phyloP scores from a whole-genome alignment of 2,797 vertebrate genomes.

The Lacerta bilineata region DNA sequence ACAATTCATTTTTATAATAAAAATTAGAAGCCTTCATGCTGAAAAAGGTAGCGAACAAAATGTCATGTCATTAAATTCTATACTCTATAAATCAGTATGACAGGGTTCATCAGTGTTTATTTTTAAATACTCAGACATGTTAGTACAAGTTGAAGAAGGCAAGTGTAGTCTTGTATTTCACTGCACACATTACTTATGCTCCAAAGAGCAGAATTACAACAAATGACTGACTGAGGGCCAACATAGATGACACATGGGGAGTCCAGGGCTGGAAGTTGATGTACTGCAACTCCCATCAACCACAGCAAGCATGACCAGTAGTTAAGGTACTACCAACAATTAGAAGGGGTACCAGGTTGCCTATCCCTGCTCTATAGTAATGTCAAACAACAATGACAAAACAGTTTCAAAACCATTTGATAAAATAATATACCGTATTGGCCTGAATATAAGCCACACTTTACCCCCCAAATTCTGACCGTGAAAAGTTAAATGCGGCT shows the following conservation, averaged over 20 bases:
- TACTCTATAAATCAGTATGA: slow-evolving; percentile 16
- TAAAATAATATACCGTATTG: neutral
- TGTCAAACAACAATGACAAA: neutral
- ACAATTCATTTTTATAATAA: slow-evolving; percentile 19
- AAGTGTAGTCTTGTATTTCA: slow-evolving; percentile 56
- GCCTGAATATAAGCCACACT: no score
- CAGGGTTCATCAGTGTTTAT: slow-evolving; percentile 26
- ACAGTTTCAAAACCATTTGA: neutral
- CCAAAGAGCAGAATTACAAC: slow-evolving; percentile 13
- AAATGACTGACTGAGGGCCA: neutral
- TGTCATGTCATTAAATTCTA: slow-evolving; percentile 29
- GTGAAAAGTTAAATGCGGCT: no score
- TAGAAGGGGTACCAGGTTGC: no score
- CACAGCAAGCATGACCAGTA: no score
- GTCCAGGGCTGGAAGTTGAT: neutral
- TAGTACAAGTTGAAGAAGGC: slow-evolving; percentile 58
- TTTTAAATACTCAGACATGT: slow-evolving; percentile 57
- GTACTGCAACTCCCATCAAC: no score
- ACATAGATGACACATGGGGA: neutral
- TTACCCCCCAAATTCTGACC: no score
- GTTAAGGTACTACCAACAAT: no score
- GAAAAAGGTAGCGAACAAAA: slow-evolving; percentile 27
- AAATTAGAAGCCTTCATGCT: slow-evolving; percentile 3
- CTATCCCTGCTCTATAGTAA: neutral
- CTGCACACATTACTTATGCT: slow-evolving; percentile 20